Percentiles rank a stretch among this genome's conserved stretches.
These are phyloP conservation scores for Probaryconus sp. DNA, from an alignment of 1,140 invertebrate genomes.

Conservation along the genomic window DNA sequence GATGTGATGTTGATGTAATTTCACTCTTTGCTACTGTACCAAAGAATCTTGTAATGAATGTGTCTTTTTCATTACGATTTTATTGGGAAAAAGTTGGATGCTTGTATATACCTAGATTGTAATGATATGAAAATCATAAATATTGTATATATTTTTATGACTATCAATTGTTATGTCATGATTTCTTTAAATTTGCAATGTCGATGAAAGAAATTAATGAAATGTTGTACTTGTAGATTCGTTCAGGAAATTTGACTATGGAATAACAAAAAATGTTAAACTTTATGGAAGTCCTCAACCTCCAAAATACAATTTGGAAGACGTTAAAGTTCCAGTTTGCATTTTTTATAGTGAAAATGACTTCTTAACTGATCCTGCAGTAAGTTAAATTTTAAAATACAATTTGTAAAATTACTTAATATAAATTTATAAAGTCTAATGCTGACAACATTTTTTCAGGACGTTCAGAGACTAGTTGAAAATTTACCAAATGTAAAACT, in stretches of 20 bases:
- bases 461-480: slow-evolving; percentile 79
- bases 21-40: too few species aligned
- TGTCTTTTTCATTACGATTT: too few species aligned
- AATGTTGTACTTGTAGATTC: slow-evolving; percentile 65
- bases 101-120: neutral
- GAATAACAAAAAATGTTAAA: slow-evolving; percentile 73
- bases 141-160: too few species aligned
- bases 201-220: slow-evolving; percentile 4
- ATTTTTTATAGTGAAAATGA: slow-evolving; percentile 87
- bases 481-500: slow-evolving; percentile 78
- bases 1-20: too few species aligned
- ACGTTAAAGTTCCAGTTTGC: slow-evolving; percentile 79
- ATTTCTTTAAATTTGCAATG: too few species aligned
- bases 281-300: slow-evolving; percentile 76
- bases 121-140: neutral
- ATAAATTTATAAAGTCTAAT: too few species aligned
- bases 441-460: slow-evolving; percentile 74
- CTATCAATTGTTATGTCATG: too few species aligned
- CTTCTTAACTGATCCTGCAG: slow-evolving; percentile 80
- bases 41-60: too few species aligned
- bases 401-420: too few species aligned
- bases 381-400: slow-evolving; percentile 57
- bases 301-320: slow-evolving; percentile 78
- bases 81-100: neutral
- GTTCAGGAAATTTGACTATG: slow-evolving; percentile 80